Conservation (phyloP, 92 coral and sea anemone species). For the Bergia puertoricense region DNA sequence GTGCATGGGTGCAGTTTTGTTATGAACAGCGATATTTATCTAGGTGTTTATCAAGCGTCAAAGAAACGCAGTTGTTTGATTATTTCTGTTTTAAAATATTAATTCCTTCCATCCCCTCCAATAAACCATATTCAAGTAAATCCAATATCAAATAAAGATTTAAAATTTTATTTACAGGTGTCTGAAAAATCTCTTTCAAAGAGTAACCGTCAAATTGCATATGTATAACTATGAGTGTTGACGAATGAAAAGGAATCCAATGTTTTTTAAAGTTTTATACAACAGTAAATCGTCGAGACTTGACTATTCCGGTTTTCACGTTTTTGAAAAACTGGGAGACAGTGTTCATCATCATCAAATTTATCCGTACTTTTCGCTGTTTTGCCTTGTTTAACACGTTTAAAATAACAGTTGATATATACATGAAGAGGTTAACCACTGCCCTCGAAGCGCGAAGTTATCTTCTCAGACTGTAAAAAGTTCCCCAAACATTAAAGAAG, state of each 20-base stretch:
- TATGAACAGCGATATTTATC: neutral
- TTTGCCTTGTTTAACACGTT: too few species aligned
- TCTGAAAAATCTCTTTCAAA: constrained; percentile 16
- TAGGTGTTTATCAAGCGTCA: neutral
- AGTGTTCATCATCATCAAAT: too few species aligned
- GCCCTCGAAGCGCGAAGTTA: neutral
- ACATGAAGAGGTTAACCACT: too few species aligned
- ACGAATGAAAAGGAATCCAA: neutral
- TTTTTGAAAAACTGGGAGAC: neutral
- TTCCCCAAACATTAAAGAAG: neutral
- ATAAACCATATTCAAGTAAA: neutral
- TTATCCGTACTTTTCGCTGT: too few species aligned
- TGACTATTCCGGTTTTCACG: neutral
- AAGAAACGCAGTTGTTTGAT: neutral
- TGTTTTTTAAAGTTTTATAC: too few species aligned
- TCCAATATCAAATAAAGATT: constrained; percentile 12
- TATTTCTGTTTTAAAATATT: neutral
- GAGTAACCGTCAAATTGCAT: neutral
- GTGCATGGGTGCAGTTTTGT: neutral
- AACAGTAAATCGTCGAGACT: neutral
- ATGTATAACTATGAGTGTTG: neutral
- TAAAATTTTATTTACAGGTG: neutral
- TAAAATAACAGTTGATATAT: too few species aligned
- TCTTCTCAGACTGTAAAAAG: neutral
- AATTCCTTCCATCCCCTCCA: neutral